Conservation (phyloP, 1,140 invertebrate species). For the Manduca sexta region DNA sequence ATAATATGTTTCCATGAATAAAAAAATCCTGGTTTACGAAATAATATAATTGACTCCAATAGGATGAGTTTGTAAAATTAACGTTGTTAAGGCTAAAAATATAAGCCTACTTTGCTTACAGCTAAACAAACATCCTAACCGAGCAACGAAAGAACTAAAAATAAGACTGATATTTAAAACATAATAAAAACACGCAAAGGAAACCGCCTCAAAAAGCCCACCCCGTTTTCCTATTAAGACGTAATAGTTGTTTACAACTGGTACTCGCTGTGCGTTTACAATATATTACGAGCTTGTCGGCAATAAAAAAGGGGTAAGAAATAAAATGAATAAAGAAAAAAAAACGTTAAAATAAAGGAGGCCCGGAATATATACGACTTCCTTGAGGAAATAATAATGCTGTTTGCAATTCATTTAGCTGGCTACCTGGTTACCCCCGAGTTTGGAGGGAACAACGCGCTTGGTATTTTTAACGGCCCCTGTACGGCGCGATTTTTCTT, state of each 20-base stretch:
- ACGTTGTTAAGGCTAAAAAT: conserved; percentile 1
- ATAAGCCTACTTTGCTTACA: too few species aligned
- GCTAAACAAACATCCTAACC: too few species aligned
- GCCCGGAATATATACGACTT: conserved; percentile 70
- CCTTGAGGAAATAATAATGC: conserved; percentile 72
- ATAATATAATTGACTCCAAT: too few species aligned
- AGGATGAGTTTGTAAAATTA: too few species aligned
- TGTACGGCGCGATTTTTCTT: conserved; percentile 51
- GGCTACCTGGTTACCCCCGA: conserved; percentile 63
- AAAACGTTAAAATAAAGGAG: conserved; percentile 70
- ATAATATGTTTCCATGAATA: too few species aligned
- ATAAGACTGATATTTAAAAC: background rate
- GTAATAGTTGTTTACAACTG: conserved; percentile 70
- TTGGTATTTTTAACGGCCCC: conserved; percentile 38
- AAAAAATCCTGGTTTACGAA: too few species aligned
- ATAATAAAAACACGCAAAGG: background rate
- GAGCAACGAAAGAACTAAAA: too few species aligned
- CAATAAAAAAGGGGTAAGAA: conserved; percentile 71
- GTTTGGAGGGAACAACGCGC: conserved; percentile 59
- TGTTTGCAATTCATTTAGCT: conserved; percentile 73
- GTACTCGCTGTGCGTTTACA: conserved; percentile 59
- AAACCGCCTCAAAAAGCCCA: conserved; percentile 6
- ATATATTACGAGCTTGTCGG: conserved; percentile 67
- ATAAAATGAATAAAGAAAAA: conserved; percentile 65
- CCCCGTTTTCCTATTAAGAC: conserved; percentile 51